These are phyloP conservation scores for Kryptopterus vitreolus DNA, from an alignment of 2,797 vertebrate species.

Conservation along the genomic window DNA sequence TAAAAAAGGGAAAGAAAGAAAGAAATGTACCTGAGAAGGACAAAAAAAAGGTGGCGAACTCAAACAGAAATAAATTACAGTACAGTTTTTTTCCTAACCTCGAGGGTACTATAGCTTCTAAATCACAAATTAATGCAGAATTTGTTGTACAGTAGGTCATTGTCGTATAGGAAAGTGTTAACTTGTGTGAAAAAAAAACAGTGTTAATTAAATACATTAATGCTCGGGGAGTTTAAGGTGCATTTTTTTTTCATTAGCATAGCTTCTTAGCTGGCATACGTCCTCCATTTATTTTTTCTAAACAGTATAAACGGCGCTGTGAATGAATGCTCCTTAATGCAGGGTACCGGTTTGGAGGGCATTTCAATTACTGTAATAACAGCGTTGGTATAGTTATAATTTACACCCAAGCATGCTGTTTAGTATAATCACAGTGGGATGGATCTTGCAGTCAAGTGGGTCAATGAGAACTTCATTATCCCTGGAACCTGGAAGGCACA, in stretches of 20 bases:
- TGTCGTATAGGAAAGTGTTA: slow-evolving; percentile 2
- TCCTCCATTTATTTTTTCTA: background rate
- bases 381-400: slow-evolving; percentile 24
- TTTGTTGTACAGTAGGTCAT: too few relatives aligned
- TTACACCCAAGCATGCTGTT: slow-evolving; percentile 34
- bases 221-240: background rate
- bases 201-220: background rate
- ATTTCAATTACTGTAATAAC: slow-evolving; percentile 40
- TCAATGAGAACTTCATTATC: slow-evolving; percentile 48
- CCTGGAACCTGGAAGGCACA: background rate
- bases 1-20: too few relatives aligned
- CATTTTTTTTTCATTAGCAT: background rate
- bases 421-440: slow-evolving; percentile 37
- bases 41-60: too few relatives aligned
- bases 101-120: too few relatives aligned
- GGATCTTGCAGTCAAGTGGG: slow-evolving; percentile 30
- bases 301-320: slow-evolving; percentile 8
- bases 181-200: background rate
- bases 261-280: background rate
- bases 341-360: slow-evolving; percentile 27
- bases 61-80: too few relatives aligned
- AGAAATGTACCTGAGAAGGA: too few relatives aligned
- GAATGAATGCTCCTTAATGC: slow-evolving; percentile 27
- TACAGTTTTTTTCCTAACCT: too few relatives aligned
- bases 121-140: too few relatives aligned